A percentile compares a stretch with the other conserved stretches of the same genome.
These are phyloP conservation scores for Aproaerema taeniolella DNA, from an alignment of 2,888 invertebrate genomes.

Conservation along the genomic window DNA sequence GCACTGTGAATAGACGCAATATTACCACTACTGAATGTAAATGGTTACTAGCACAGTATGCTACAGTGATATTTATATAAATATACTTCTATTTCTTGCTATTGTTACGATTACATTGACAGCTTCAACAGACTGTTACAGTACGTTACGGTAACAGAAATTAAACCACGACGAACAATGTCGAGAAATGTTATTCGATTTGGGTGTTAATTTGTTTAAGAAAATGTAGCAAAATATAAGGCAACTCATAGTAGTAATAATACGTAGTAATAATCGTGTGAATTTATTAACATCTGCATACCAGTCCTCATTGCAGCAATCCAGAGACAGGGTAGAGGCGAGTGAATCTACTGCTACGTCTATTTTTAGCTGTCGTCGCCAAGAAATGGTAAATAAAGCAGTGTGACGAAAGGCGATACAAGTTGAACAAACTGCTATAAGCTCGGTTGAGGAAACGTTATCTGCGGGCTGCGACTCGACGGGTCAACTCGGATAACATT, in stretches of 20 bases:
- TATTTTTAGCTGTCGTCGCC: constrained; percentile 42
- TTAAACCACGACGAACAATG: too few species aligned
- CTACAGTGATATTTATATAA: not conserved
- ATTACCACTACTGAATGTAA: constrained; percentile 2
- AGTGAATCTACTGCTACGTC: constrained; percentile 43
- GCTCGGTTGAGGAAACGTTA: constrained; percentile 43
- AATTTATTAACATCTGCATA: constrained; percentile 32
- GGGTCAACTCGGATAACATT: constrained; percentile 55
- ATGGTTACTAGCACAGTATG: too few species aligned
- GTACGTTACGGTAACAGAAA: too few species aligned
- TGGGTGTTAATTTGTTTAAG: not conserved
- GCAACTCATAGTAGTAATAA: too few species aligned
- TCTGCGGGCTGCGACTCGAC: constrained; percentile 26
- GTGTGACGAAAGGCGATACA: constrained; percentile 44
- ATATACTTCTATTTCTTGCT: constrained; percentile 1
- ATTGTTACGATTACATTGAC: too few species aligned
- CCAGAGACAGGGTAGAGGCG: constrained; percentile 36
- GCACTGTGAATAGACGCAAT: constrained; percentile 24
- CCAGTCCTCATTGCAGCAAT: constrained; percentile 29
- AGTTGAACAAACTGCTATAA: constrained; percentile 67
- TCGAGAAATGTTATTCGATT: too few species aligned
- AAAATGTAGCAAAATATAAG: too few species aligned
- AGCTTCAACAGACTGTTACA: too few species aligned
- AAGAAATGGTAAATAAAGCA: constrained; percentile 53
- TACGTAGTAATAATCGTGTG: constrained; percentile 25